A percentile compares a stretch with the other conserved stretches of the same genome.
These are phyloP conservation scores for Chloropsis hardwickii DNA, from an alignment of 2,113 vertebrate species.

Conservation along the genomic window DNA sequence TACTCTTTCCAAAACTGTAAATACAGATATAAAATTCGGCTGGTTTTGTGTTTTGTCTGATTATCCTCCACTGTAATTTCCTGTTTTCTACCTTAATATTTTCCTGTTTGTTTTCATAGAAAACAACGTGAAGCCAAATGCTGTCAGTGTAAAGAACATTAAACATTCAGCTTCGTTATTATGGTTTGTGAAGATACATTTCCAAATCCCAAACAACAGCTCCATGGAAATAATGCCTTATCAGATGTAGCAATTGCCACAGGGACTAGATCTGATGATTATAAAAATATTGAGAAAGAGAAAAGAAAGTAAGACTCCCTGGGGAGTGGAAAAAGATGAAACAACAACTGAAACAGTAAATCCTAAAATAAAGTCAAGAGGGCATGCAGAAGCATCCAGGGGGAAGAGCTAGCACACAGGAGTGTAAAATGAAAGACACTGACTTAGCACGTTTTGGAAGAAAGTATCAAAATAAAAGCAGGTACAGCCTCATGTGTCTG, in stretches of 20 bases:
- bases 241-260: background rate
- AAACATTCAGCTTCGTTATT: background rate
- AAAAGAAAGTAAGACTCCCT: background rate
- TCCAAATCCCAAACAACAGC: background rate
- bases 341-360: background rate
- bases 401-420: background rate
- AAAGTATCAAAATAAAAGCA: background rate
- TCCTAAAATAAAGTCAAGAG: conserved; percentile 13
- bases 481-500: background rate
- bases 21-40: background rate
- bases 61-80: background rate
- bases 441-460: background rate
- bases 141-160: background rate
- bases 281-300: background rate
- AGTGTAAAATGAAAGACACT: background rate
- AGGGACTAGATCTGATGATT: background rate
- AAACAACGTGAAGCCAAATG: background rate
- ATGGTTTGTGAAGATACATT: background rate
- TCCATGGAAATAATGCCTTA: background rate
- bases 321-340: background rate
- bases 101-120: background rate
- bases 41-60: background rate
- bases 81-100: background rate
- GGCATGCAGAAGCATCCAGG: background rate
- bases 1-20: background rate